Percentiles rank a stretch among this genome's conserved stretches.
Evolutionary conservation across 2,113 vertebrate genomes (phyloP).

Genomic region (human (Homo sapiens)): DNA sequence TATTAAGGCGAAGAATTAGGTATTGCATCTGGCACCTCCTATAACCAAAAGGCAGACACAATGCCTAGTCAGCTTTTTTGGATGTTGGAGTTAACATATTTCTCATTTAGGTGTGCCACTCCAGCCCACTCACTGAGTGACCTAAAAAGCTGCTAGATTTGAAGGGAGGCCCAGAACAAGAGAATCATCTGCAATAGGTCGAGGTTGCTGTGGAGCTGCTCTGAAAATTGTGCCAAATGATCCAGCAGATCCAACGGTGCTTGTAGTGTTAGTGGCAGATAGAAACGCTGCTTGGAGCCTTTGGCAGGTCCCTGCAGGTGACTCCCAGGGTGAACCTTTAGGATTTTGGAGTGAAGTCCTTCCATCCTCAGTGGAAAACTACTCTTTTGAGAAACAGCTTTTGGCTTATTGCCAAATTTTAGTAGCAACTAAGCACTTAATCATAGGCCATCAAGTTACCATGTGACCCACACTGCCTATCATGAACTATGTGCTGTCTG

Average conservation of each 20-base stretch:
- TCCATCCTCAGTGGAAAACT: not conserved
- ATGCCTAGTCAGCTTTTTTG: not conserved
- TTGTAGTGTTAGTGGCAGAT: not conserved
- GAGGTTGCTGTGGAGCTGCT: not conserved
- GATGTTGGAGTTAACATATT: not conserved
- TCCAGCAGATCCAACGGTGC: not conserved
- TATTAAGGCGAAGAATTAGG: not conserved
- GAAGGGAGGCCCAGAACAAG: not conserved
- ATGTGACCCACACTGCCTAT: not conserved
- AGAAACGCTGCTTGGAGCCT: not conserved
- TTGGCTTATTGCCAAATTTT: not conserved
- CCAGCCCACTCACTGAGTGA: not conserved
- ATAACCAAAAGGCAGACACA: not conserved
- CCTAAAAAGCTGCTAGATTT: not conserved
- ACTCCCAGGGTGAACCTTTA: not conserved
- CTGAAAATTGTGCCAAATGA: not conserved
- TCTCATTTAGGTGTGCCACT: not conserved
- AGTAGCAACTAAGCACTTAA: not conserved
- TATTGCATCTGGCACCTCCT: not conserved
- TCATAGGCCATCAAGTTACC: not conserved
- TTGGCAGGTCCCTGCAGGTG: not conserved
- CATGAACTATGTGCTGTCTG: not conserved
- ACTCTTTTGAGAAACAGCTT: slow-evolving; percentile 34
- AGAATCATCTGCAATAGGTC: not conserved
- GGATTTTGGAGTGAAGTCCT: not conserved